Evolutionary conservation across 2,113 vertebrate species (phyloP).

Genomic region (Mormyrus iriodes): DNA sequence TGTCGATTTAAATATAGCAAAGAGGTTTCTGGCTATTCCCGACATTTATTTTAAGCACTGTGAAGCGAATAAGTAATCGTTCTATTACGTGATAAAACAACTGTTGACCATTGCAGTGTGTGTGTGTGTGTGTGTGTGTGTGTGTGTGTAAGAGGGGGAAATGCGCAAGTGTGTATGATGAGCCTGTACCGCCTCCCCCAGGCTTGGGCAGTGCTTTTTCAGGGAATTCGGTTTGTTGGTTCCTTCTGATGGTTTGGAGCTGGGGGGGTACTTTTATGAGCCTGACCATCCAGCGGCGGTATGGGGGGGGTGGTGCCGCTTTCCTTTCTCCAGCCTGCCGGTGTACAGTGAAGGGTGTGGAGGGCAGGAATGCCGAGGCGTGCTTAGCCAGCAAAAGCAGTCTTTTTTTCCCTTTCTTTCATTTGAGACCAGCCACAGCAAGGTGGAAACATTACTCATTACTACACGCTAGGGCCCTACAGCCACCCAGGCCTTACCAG

Average conservation of each 20-base stretch:
- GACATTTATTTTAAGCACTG: slow-evolving; percentile 47
- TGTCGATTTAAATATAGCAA: slow-evolving; percentile 40
- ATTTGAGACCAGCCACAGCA: neutral
- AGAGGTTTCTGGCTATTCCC: slow-evolving; percentile 50
- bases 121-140: neutral
- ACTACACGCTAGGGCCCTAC: neutral
- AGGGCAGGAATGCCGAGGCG: neutral
- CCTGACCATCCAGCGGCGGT: neutral
- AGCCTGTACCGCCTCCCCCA: neutral
- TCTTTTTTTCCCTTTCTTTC: neutral
- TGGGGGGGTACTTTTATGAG: neutral
- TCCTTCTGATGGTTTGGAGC: neutral
- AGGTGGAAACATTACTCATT: neutral
- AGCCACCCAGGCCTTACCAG: neutral
- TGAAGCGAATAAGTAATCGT: slow-evolving; percentile 47
- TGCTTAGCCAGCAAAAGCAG: neutral
- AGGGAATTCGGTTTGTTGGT: neutral
- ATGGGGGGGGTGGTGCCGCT: neutral
- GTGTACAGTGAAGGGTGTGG: neutral
- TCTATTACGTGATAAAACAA: slow-evolving; percentile 39
- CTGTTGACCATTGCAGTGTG: slow-evolving; percentile 18
- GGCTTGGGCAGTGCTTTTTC: neutral
- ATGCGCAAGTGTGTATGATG: neutral
- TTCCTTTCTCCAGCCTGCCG: neutral
- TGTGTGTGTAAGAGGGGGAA: neutral